Evolutionary conservation across 2,113 vertebrate species (phyloP).

Genomic region (Heterochromis multidens): DNA sequence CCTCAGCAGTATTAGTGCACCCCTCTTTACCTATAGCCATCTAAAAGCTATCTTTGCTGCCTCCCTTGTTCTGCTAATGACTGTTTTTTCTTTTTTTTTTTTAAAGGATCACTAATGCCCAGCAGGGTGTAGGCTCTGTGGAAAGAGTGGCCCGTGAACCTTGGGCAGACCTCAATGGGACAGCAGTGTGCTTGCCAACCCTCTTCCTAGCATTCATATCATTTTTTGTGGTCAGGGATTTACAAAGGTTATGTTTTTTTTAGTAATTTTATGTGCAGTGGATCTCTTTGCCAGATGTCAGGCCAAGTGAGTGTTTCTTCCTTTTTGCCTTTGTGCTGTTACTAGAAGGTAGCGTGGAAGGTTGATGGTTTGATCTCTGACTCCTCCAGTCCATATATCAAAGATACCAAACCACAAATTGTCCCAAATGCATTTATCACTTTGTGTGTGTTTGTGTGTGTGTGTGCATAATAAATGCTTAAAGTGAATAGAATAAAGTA

Average conservation of each 20-base stretch:
- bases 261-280: background rate
- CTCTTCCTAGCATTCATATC: background rate
- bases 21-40: background rate
- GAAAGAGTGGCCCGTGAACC: background rate
- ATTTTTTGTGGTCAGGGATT: background rate
- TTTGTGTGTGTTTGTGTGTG: too few species aligned
- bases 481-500: too few species aligned
- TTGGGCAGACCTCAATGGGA: background rate
- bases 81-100: background rate
- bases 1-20: background rate
- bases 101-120: background rate
- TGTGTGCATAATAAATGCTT: too few species aligned
- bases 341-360: background rate
- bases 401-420: too few species aligned
- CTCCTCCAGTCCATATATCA: background rate
- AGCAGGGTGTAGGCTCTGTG: background rate
- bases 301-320: fast-evolving
- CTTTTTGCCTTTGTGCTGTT: background rate
- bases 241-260: background rate
- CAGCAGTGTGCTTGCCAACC: background rate
- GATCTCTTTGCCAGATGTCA: fast-evolving
- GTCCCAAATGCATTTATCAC: too few species aligned
- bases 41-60: background rate
- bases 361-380: background rate
- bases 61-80: background rate